Conservation (phyloP, 2,797 vertebrate species). For the Eutrigla gurnardus region DNA sequence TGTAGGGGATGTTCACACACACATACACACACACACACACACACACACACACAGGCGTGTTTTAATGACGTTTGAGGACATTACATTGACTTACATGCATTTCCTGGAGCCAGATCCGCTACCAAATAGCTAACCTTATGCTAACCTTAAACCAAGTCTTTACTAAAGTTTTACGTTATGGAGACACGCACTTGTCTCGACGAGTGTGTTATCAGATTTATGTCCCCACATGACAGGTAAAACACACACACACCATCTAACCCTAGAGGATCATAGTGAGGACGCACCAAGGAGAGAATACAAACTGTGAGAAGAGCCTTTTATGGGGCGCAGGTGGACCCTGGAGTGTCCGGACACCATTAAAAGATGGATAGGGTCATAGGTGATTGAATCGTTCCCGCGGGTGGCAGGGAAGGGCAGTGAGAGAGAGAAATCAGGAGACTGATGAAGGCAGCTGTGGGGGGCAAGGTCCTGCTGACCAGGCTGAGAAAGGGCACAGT, state of each 20-base stretch:
- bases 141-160: no score
- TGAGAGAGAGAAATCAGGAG: slow-evolving; percentile 59
- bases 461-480: slow-evolving; percentile 57
- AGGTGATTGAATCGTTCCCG: slow-evolving; percentile 75
- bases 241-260: slow-evolving; percentile 18
- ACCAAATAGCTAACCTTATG: no score
- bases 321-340: slow-evolving; percentile 72
- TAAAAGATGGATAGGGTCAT: slow-evolving; percentile 78
- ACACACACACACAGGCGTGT: slow-evolving; percentile 23
- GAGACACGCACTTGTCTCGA: no score
- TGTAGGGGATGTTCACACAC: slow-evolving; percentile 56
- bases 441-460: slow-evolving; percentile 55
- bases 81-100: no score
- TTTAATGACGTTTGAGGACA: no score
- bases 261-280: slow-evolving; percentile 31
- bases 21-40: slow-evolving; percentile 25
- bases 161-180: no score
- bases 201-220: no score
- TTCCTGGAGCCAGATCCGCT: no score
- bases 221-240: background rate
- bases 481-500: slow-evolving; percentile 56
- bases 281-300: slow-evolving; percentile 40
- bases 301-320: slow-evolving; percentile 50
- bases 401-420: slow-evolving; percentile 59
- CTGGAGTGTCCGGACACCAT: slow-evolving; percentile 74